A percentile compares a stretch with the other conserved stretches of the same genome.
These are phyloP conservation scores for Pomacea maculata DNA, from an alignment of 1,140 invertebrate species.

Conservation along the genomic window DNA sequence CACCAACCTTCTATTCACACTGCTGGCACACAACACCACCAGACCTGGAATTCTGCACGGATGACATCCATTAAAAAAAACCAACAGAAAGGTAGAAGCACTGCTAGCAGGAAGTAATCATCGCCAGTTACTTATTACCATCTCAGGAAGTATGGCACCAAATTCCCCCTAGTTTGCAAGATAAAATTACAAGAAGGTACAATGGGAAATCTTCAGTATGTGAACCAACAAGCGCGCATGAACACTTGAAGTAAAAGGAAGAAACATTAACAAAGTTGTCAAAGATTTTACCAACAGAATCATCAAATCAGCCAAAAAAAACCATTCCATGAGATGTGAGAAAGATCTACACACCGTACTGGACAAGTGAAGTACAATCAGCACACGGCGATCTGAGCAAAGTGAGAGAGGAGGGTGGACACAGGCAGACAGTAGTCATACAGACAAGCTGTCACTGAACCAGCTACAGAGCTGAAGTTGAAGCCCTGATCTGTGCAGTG, in stretches of 20 bases:
- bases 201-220: neutral
- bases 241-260: neutral
- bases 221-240: neutral
- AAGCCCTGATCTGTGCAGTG: too few species aligned
- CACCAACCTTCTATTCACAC: conserved; percentile 4
- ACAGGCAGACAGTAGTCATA: too few species aligned
- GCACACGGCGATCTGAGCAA: neutral
- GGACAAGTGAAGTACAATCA: neutral
- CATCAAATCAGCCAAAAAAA: conserved; percentile 5
- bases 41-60: conserved; percentile 16
- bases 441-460: too few species aligned
- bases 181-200: conserved; percentile 4
- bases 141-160: too few species aligned
- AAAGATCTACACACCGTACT: conserved; percentile 21
- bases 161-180: too few species aligned
- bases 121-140: neutral
- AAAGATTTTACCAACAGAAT: conserved; percentile 5
- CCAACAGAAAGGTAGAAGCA: neutral
- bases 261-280: neutral
- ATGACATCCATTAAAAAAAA: neutral
- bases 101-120: conserved; percentile 21
- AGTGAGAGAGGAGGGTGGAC: neutral
- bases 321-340: conserved; percentile 14
- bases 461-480: too few species aligned
- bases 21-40: conserved; percentile 6